These are phyloP conservation scores for Coryphaenoides rupestris DNA, from an alignment of 2,113 vertebrate species.

Conservation along the genomic window DNA sequence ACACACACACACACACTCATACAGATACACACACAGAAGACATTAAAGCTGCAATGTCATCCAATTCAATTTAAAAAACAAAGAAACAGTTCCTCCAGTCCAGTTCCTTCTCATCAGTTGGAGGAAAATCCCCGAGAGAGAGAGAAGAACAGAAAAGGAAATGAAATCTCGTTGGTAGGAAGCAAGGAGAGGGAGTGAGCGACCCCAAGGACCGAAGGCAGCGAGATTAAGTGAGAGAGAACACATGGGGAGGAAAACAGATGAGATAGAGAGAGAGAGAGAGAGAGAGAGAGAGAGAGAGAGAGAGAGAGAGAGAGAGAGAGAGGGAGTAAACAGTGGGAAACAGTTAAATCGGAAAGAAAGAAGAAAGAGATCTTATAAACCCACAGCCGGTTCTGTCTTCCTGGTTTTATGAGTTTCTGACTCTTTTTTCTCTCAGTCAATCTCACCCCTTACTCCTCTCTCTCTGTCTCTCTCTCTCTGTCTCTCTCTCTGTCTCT, in stretches of 20 bases:
- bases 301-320: slow-evolving; percentile 18
- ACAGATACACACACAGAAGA: neutral
- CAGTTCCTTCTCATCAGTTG: no score
- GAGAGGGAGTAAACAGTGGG: neutral
- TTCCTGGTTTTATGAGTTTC: slow-evolving; percentile 11
- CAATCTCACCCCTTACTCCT: slow-evolving; percentile 3
- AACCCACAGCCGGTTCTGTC: slow-evolving; percentile 9
- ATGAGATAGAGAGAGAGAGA: neutral
- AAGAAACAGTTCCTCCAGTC: no score
- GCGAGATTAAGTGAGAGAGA: neutral
- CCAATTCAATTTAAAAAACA: no score
- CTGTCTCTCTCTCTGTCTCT: slow-evolving; percentile 10
- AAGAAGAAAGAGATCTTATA: slow-evolving; percentile 17
- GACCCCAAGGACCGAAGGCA: neutral
- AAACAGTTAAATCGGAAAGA: neutral
- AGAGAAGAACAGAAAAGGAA: neutral
- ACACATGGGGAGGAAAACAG: neutral
- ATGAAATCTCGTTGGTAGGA: neutral
- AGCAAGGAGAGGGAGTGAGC: neutral
- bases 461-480: slow-evolving; percentile 32
- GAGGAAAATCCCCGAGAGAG: no score
- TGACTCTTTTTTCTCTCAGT: slow-evolving; percentile 6
- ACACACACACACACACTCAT: neutral
- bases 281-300: slow-evolving; percentile 5
- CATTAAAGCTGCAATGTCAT: no score